These are phyloP conservation scores for Unio pictorum DNA, from an alignment of 2,888 invertebrate genomes.

Conservation along the genomic window DNA sequence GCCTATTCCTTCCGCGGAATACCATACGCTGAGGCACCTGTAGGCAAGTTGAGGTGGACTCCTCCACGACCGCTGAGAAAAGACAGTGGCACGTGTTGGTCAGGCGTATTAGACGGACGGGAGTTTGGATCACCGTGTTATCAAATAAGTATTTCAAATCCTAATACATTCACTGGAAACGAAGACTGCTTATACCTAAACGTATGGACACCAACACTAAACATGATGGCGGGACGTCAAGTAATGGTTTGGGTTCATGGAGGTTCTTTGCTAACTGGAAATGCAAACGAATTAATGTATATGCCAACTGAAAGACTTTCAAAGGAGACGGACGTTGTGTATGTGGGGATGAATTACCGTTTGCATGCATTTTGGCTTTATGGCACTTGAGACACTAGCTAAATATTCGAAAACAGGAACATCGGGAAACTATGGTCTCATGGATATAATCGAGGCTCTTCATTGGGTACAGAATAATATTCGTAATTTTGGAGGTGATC, in stretches of 20 bases:
- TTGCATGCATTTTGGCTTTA: slow-evolving; percentile 81
- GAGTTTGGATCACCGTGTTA: too few relatives aligned
- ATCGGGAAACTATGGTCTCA: slow-evolving; percentile 57
- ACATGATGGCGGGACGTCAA: slow-evolving; percentile 37
- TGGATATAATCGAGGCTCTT: slow-evolving; percentile 54
- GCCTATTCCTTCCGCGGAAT: slow-evolving; percentile 35
- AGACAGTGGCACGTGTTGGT: slow-evolving; percentile 34
- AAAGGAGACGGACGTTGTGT: slow-evolving; percentile 84
- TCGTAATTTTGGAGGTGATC: slow-evolving; percentile 53
- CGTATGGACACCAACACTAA: slow-evolving; percentile 60
- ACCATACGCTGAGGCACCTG: slow-evolving; percentile 39
- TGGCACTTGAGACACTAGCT: slow-evolving; percentile 76
- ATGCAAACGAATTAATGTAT: slow-evolving; percentile 35
- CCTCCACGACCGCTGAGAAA: slow-evolving; percentile 14
- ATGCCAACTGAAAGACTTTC: slow-evolving; percentile 83
- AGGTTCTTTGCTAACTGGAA: slow-evolving; percentile 41
- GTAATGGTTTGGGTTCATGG: slow-evolving; percentile 67
- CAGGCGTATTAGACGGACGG: slow-evolving; percentile 46
- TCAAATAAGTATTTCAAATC: background rate
- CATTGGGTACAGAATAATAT: slow-evolving; percentile 55
- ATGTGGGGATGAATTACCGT: slow-evolving; percentile 89
- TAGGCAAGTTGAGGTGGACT: slow-evolving; percentile 30
- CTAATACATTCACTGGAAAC: slow-evolving; percentile 28
- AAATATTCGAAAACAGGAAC: slow-evolving; percentile 30
- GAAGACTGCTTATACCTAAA: slow-evolving; percentile 37